Evolutionary conservation across 2,888 invertebrate genomes (phyloP), one percentile per base, ranked within the genome.

Genomic region (Junonia oenone): DNA sequence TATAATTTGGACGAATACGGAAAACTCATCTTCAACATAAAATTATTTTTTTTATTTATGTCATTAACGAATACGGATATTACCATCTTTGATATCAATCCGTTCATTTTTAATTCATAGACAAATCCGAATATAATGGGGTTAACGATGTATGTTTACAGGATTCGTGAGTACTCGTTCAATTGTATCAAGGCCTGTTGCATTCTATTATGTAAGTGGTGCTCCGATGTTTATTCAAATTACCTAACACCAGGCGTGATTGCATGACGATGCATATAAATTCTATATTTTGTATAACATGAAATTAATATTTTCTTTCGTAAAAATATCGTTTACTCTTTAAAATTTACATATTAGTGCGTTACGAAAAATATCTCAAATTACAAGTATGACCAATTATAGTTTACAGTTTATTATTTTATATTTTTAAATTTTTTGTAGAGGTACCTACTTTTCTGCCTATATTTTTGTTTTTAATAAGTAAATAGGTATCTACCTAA

Each of bases 261-360:
- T 55, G 56, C 56, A 48, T 48, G 48, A 48, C 9, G 38, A 55
- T 60, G 51, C 48, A 60, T 55, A 38, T 38, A 15, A 55, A 57
- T 51, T 57, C 51, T 45, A 46, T 51, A 46, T 45, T 40, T 59
- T 40, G 26, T 35, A 27, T 27, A 29, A 37, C 15, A 48, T 19
- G 14, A 22, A n/a, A 43, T 22, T 43, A 43, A 40, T 26, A 43
- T 13, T 43, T n/a, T 43, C 3, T 22, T 13, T 22, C 43, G 43
- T 43, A 43, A 43, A 26, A 43, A 22, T n/a, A 17, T 22, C 22
- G 6, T 0, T n/a, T 6, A 15, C 6, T 43, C 5, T n/a, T 26
- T 22, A 22, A 43, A n/a, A 43, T 43, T 43, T 13, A 43, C 13
- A 22, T 43, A 6, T 9, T 9, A 38, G 8, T 38, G 9, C 17